phyloP scores from a whole-genome alignment of 2,888 invertebrate genomes.

The Taphrorychus bicolor region DNA sequence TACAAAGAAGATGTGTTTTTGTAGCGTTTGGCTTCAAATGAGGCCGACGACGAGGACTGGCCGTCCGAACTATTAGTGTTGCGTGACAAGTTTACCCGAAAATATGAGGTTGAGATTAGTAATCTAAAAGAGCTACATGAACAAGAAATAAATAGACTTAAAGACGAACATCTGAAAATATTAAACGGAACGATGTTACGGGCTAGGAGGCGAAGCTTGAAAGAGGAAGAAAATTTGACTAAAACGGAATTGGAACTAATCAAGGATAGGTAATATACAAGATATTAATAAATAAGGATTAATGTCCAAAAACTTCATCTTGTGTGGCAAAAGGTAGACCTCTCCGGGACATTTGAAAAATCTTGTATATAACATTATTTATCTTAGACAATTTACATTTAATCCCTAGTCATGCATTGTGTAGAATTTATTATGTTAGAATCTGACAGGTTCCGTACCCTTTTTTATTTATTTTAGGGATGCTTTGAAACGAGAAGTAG shows the following conservation, averaged over 20 bases:
- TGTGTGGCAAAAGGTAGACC: no score
- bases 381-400: no score
- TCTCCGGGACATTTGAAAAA: no score
- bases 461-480: slow-evolving; percentile 69
- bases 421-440: no score
- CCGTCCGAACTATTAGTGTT: slow-evolving; percentile 76
- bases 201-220: slow-evolving; percentile 52
- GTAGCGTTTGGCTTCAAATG: slow-evolving; percentile 73
- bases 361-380: no score
- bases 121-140: slow-evolving; percentile 66
- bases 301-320: no score
- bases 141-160: slow-evolving; percentile 66
- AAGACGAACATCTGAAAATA: slow-evolving; percentile 52
- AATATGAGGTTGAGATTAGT: slow-evolving; percentile 68
- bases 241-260: slow-evolving; percentile 66
- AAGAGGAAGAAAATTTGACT: slow-evolving; percentile 60
- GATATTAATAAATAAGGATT: no score
- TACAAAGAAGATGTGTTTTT: background rate
- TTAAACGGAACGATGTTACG: slow-evolving; percentile 54
- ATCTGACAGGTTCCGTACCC: no score
- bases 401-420: no score
- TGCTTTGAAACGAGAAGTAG: slow-evolving; percentile 70
- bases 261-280: slow-evolving; percentile 65
- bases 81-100: slow-evolving; percentile 74
- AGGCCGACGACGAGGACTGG: slow-evolving; percentile 77